Conservation (phyloP, 1,140 invertebrate species). For the Dendroctonus ponderosae region DNA sequence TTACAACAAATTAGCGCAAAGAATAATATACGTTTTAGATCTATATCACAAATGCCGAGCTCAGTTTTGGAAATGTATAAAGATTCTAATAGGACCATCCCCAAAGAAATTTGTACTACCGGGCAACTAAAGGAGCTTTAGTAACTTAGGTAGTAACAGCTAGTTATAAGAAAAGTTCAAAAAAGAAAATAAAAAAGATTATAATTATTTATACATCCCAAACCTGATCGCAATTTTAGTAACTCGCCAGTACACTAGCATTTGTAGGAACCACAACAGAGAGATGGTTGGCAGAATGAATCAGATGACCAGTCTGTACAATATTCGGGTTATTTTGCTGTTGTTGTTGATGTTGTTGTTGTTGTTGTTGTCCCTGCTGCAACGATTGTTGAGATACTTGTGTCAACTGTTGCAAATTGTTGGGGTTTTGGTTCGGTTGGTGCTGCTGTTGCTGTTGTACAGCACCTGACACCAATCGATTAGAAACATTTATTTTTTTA, state of each 20-base stretch:
- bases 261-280: constrained; percentile 48
- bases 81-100: background rate
- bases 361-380: background rate
- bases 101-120: background rate
- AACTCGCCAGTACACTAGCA: constrained; percentile 47
- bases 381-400: constrained; percentile 5
- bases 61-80: constrained; percentile 12
- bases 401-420: constrained; percentile 12
- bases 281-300: constrained; percentile 44
- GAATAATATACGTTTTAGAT: no score
- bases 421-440: constrained; percentile 37
- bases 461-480: no score
- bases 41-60: background rate
- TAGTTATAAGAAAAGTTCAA: background rate
- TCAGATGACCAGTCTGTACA: constrained; percentile 42
- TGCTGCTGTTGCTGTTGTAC: constrained; percentile 8
- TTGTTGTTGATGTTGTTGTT: constrained; percentile 11
- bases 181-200: constrained; percentile 4
- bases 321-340: constrained; percentile 16
- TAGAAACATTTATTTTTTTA: no score
- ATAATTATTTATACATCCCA: constrained; percentile 21
- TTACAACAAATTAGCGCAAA: no score
- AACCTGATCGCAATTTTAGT: constrained; percentile 41
- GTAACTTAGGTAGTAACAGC: background rate
- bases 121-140: background rate